These are phyloP conservation scores for Pseudorhiza aurosa DNA, from an alignment of 30 jellyfish, hydroid and myxozoan species.

Conservation along the genomic window DNA sequence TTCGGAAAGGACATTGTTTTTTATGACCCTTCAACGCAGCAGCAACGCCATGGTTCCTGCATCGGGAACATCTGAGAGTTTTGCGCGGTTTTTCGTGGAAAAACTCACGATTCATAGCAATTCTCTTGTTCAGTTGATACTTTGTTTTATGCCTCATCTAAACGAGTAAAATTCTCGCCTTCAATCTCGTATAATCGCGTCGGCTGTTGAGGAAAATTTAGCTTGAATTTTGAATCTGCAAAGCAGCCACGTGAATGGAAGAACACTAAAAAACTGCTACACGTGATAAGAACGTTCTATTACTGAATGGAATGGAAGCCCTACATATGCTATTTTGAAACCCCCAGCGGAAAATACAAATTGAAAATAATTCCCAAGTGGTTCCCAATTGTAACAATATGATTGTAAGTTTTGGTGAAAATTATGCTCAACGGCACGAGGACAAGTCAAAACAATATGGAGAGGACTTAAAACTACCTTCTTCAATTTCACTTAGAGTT, in stretches of 20 bases:
- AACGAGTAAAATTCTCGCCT: neutral
- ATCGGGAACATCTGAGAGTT: constrained; percentile 55
- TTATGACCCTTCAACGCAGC: constrained; percentile 63
- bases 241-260: neutral
- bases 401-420: neutral
- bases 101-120: constrained; percentile 22
- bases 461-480: neutral
- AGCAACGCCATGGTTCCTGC: constrained; percentile 52
- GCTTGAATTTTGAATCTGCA: too few species aligned
- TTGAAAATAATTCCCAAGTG: neutral
- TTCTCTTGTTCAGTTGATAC: constrained; percentile 6
- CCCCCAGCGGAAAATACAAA: constrained; percentile 5
- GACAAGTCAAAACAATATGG: neutral
- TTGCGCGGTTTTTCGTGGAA: constrained; percentile 34
- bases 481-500: neutral
- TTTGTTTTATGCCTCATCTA: constrained; percentile 48
- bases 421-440: constrained; percentile 16
- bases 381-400: neutral
- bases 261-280: neutral
- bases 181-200: too few species aligned
- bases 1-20: constrained; percentile 59
- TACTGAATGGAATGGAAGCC: neutral
- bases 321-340: neutral
- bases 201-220: too few species aligned
- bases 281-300: constrained; percentile 5